Evolutionary conservation across 2,888 invertebrate species (phyloP), one percentile per base, ranked within the genome.

Genomic region (Drosophila prolongata): DNA sequence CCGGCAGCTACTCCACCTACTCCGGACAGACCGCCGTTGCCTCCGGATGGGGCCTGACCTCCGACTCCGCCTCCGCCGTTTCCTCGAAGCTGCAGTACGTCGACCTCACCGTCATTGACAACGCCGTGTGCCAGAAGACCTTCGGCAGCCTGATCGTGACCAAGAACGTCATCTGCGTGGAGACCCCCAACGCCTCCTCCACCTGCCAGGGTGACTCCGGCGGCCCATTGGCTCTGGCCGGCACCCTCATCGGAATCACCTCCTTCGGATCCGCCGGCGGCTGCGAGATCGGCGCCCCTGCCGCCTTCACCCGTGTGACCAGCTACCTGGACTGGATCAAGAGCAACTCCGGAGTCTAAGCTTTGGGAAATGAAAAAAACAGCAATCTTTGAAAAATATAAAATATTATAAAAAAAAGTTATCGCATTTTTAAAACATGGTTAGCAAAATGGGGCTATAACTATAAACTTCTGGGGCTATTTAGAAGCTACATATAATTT

Each of bases 121-220:
- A 91, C 90, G 2, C 70, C 80, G 34, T 91, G 87, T 88, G 90
- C 80, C 91, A 91, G 3, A 68, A 77, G 10, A 90, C 90, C 58
- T 92, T 92, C 24, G 92, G 92, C 37, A 79, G 89, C 14, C 43
- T 80, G 43, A 78, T 77, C 37, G 76, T 90, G 6, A 66, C 64
- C 3, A 0, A 34, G 4, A 1, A 16, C 34, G 83, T 79, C 43
- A 58, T 91, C 43, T 91, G 91, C 55, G 69, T 84, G 3, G 6
- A 19, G 19, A 89, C 90, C 1, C 30, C 69, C 49, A 60, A 62
- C 14, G 75, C 79, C 4, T 37, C 59, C 4, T 91, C 91, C 57
- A 89, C 89, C 44, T 91, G 91, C 78, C 77, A 82, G 35, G 91
- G 91, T n/a, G 91, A 91, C 60, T 91, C 91, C 8, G 91, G 91